Base-by-base conservation (phyloP, 2,888 invertebrate genomes). In the Coelogynopora nodosa region DNA sequence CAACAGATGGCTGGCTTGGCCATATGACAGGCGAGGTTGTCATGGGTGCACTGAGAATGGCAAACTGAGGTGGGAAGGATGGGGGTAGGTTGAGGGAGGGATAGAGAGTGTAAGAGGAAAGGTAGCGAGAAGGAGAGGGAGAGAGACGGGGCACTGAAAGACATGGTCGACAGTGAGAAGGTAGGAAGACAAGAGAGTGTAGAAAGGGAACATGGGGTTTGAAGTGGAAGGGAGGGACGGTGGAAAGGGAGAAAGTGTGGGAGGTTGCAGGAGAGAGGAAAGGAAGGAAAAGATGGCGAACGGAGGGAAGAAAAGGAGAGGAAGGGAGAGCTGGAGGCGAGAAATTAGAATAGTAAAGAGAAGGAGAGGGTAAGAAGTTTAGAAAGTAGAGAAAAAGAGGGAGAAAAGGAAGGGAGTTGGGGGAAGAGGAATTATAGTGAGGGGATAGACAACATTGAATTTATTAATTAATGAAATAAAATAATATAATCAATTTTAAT, bases 1-100 rank as follows among this genome's bases (percentile, higher is more conserved):
- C 98, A 98, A 91, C 97, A 97, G 13, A 92, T 90, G 0, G 93
- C 93, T 84, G 67, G 80, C 30, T 67, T 30, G 30, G 84, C 26
- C 30, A 84, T 84, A 23, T 67, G 67, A 31, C 85, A 87, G 31
- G 30, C 0, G 0, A 31, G 30, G 26, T 86, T 86, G 0, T 86
- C 26, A 1, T 86, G 27, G 5, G 27, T 67, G 31, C 86, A 86
- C 5, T 84, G 2, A 0, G 82, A n/a, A 23, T 67, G 30, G 29
- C 86, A 86, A 0, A 84, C 84, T 86, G 81, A 80, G n/a, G 27
- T n/a, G n/a, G n/a, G n/a, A n/a, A n/a, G n/a, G n/a, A n/a, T 10
- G n/a, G 67, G 67, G 67, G n/a, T 10, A 67, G 67, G 67, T 10
- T 13, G 67, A 67, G 67, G 67, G 67, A 67, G 67, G n/a, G 67